Conservation (phyloP, 2,113 vertebrate species). For the Podarcis raffonei region DNA sequence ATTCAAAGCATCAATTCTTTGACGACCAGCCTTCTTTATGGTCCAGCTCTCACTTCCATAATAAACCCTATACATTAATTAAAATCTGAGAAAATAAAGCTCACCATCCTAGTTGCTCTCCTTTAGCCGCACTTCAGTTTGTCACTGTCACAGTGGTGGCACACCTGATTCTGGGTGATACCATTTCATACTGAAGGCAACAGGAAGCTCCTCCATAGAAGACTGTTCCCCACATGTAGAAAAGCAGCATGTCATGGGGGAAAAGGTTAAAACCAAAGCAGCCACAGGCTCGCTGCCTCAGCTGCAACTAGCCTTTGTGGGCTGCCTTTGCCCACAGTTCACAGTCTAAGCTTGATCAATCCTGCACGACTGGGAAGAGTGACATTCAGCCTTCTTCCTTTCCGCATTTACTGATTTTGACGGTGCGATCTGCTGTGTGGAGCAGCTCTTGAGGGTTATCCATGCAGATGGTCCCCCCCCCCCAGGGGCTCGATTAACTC, state of each 20-base stretch:
- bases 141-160: too few relatives aligned
- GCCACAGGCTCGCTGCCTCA: too few relatives aligned
- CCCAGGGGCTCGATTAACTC: slow-evolving; percentile 21
- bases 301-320: too few relatives aligned
- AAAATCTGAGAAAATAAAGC: too few relatives aligned
- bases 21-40: too few relatives aligned
- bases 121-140: not conserved
- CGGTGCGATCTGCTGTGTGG: not conserved
- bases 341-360: not conserved
- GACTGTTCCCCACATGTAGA: not conserved
- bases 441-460: not conserved
- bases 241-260: not conserved
- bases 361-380: not conserved
- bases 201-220: not conserved
- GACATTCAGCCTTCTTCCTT: not conserved
- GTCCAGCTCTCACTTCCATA: too few relatives aligned
- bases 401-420: not conserved
- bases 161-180: not conserved
- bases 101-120: too few relatives aligned
- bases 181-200: not conserved
- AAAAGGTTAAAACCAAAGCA: not conserved
- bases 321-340: not conserved
- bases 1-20: too few relatives aligned
- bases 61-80: too few relatives aligned
- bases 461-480: slow-evolving; percentile 18